Base-by-base conservation (phyloP, 2,797 vertebrate genomes). In the Rhinoraja longicauda region DNA sequence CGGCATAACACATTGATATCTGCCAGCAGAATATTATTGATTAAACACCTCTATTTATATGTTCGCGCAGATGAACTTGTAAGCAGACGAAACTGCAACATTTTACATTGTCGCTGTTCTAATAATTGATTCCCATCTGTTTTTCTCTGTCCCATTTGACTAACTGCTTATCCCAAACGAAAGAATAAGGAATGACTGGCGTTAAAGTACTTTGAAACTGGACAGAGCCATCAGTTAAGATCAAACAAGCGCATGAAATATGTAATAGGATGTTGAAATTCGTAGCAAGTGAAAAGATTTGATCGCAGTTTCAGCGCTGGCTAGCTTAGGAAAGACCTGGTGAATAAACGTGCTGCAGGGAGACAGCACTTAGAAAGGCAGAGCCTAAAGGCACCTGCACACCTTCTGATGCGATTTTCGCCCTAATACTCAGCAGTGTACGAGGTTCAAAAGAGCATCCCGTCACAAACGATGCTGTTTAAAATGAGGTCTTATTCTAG, bases 1-100 rank as follows among this genome's bases (percentile, higher is more conserved):
- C 84, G 64, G 59, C 70, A 36, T 67, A 70, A 32, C 64, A 36
- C 64, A 70, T 90, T 90, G 67, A 36, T 72, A 67, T 45, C 90
- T 91, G 90, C 67, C 39, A 91, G 67, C 67, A 45, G 24, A 91
- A 70, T 39, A 53, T 70, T 73, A 91, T 91, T 91, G 90, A 91
- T 91, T 91, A 91, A 91, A 91, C 90, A 70, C 90, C 70, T 70
- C 90, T 91, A 73, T 73, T 53, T 91, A 91, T 91, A 73, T 73
- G 72, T 72, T 72, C 90, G 90, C 45, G 90, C 19, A 72, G 39
- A 72, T 24, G 67, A 29, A 29, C 36, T 72, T 92, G 90, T 73
- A 72, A 57, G 90, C 70, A 92, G 26, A 53, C 24, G 75, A 75
- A 73, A 29, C 72, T 73, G 24, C 90, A 73, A 39, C 67, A 92